phyloP scores from a whole-genome alignment of 2,113 vertebrate genomes.

The Gobiocypris rarus region DNA sequence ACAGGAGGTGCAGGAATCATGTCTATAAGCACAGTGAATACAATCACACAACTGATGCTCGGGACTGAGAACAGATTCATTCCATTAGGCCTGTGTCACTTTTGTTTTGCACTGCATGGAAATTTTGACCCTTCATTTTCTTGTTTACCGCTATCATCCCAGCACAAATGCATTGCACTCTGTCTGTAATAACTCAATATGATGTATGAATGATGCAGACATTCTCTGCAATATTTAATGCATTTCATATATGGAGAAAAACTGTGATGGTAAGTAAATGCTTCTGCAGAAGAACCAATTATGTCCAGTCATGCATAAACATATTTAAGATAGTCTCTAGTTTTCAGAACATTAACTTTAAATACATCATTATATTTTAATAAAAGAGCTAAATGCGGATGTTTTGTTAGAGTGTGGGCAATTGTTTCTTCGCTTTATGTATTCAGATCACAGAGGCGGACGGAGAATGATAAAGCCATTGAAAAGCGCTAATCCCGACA shows the following conservation, averaged over 20 bases:
- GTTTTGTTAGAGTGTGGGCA: neutral
- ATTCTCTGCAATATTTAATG: neutral
- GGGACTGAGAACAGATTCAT: neutral
- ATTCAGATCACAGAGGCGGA: slow-evolving; percentile 6
- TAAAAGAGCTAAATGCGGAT: slow-evolving; percentile 29
- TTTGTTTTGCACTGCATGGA: neutral
- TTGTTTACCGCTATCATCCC: slow-evolving; percentile 12
- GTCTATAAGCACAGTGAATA: neutral
- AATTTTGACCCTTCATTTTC: slow-evolving; percentile 1
- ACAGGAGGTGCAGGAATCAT: neutral
- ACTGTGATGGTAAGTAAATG: neutral
- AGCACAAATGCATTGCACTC: neutral
- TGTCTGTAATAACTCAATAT: neutral
- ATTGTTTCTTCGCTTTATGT: slow-evolving; percentile 5
- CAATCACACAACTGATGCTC: neutral
- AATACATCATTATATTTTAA: slow-evolving; percentile 40
- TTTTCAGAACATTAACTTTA: slow-evolving; percentile 35
- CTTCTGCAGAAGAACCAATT: neutral
- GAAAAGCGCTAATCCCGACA: neutral
- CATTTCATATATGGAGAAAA: neutral
- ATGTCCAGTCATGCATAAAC: neutral
- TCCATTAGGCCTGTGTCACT: slow-evolving; percentile 4
- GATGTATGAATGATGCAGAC: slow-evolving; percentile 6
- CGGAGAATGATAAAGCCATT: neutral
- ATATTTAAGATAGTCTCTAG: neutral